phyloP scores from a whole-genome alignment of 2,797 vertebrate genomes.

The Chaetodon trifasciatus region DNA sequence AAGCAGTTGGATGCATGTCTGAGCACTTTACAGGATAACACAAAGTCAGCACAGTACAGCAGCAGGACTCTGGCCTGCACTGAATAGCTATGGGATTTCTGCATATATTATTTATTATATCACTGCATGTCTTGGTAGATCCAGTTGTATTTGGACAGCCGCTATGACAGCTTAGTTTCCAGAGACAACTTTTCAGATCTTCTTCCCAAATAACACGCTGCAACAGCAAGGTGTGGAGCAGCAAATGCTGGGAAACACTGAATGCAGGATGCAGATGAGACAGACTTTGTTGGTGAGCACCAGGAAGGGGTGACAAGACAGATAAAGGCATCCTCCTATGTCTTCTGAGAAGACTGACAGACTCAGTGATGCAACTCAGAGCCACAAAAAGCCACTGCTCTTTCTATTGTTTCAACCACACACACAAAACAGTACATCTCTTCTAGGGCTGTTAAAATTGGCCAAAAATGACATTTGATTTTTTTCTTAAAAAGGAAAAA shows the following conservation, averaged over 20 bases:
- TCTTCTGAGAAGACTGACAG: slow-evolving; percentile 4
- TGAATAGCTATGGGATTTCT: slow-evolving; percentile 28
- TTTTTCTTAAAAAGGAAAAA: too few species aligned
- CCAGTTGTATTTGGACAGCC: slow-evolving; percentile 48
- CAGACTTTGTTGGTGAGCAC: not conserved
- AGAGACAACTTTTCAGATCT: slow-evolving; percentile 21
- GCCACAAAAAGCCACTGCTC: slow-evolving; percentile 17
- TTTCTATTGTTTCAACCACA: not conserved
- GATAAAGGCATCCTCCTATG: slow-evolving; percentile 28
- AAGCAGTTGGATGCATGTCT: slow-evolving; percentile 56
- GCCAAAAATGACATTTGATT: too few species aligned
- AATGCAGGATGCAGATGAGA: slow-evolving; percentile 4
- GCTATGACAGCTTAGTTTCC: slow-evolving; percentile 1
- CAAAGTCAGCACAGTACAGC: slow-evolving; percentile 24
- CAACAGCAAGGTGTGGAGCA: slow-evolving; percentile 25
- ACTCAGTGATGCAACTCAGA: slow-evolving; percentile 1
- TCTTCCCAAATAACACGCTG: slow-evolving; percentile 22
- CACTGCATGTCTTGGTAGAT: slow-evolving; percentile 21
- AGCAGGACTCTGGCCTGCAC: slow-evolving; percentile 26
- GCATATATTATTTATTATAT: slow-evolving; percentile 56
- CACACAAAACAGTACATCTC: not conserved
- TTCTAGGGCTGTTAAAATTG: too few species aligned
- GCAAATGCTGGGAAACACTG: not conserved
- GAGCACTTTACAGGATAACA: slow-evolving; percentile 41
- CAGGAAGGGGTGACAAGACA: slow-evolving; percentile 28